phyloP scores from a whole-genome alignment of 2,888 invertebrate species.

The Gisinianus flammeolus region DNA sequence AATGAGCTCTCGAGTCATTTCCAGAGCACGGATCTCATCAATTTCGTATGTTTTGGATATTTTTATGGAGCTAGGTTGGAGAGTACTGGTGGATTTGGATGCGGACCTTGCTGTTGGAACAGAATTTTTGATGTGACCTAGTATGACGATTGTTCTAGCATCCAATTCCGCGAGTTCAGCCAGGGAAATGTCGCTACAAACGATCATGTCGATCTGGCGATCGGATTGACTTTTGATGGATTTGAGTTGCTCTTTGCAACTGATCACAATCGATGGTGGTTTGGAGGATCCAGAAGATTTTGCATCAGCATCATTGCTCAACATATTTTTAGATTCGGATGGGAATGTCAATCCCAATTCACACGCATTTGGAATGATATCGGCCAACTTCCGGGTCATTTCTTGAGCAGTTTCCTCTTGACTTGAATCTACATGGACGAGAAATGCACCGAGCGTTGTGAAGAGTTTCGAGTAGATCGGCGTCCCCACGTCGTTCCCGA shows the following conservation, averaged over 20 bases:
- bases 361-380: not conserved
- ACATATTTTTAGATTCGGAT: not conserved
- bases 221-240: not conserved
- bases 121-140: not conserved
- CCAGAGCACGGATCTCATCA: not conserved
- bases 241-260: not conserved
- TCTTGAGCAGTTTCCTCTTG: not conserved
- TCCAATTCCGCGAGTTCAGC: not conserved
- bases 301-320: too few species aligned
- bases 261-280: too few species aligned
- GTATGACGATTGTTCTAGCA: not conserved
- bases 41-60: not conserved
- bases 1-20: not conserved
- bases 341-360: not conserved
- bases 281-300: too few species aligned
- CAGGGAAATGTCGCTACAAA: not conserved
- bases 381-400: not conserved
- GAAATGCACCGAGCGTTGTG: not conserved
- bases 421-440: not conserved
- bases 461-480: not conserved
- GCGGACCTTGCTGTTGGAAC: not conserved
- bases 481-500: conserved; percentile 1
- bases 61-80: too few species aligned
- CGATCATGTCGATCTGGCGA: not conserved
- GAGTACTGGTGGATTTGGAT: not conserved